These are phyloP conservation scores for Poecilia wingei DNA, from an alignment of 2,797 vertebrate genomes.

Conservation along the genomic window DNA sequence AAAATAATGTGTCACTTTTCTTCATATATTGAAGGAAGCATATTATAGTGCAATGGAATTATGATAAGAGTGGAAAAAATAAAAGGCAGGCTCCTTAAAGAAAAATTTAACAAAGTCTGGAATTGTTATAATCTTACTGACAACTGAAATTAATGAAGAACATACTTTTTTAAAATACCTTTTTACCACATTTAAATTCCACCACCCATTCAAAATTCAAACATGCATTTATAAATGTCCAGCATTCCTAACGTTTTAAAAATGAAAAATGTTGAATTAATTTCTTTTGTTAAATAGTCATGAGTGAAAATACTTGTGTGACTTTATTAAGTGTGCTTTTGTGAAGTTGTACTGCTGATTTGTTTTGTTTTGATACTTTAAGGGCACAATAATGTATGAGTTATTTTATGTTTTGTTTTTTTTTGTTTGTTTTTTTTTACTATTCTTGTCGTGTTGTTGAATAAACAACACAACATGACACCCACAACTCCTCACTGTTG, in stretches of 20 bases:
- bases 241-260: not conserved
- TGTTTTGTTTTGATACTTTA: slow-evolving; percentile 25
- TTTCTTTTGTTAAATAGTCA: not conserved
- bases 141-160: not conserved
- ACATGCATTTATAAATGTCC: not conserved
- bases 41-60: not conserved
- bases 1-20: not conserved
- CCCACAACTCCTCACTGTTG: not conserved
- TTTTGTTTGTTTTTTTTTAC: not conserved
- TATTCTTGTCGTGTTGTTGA: not conserved
- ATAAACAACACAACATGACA: not conserved
- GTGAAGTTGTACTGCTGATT: slow-evolving; percentile 39
- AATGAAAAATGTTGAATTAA: not conserved
- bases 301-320: not conserved
- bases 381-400: slow-evolving; percentile 1
- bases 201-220: not conserved
- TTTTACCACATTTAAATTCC: not conserved
- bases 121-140: not conserved
- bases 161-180: not conserved
- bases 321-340: slow-evolving; percentile 17
- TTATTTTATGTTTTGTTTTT: not conserved
- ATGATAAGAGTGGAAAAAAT: not conserved
- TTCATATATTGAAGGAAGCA: not conserved
- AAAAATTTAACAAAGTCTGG: not conserved
- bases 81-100: not conserved